Evolutionary conservation across 1,140 invertebrate genomes (phyloP).

Genomic region (Aphelenchoides besseyi): DNA sequence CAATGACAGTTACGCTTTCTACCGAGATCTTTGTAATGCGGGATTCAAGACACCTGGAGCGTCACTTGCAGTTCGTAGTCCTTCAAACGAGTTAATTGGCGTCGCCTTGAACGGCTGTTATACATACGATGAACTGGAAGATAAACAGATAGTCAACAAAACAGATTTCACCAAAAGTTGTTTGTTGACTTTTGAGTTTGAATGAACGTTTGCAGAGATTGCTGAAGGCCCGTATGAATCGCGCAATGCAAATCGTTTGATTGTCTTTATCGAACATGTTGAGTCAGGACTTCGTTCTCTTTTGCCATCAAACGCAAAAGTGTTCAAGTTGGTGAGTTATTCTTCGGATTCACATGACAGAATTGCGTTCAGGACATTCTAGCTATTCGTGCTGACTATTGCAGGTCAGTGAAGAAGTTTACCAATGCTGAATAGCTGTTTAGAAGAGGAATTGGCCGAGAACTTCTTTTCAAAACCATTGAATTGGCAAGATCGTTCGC

Average conservation of each 20-base stretch:
- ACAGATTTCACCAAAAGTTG: slow-evolving; percentile 19
- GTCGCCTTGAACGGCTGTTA: slow-evolving; percentile 7
- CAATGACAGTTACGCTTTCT: slow-evolving; percentile 16
- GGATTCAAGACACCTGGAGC: slow-evolving; percentile 2
- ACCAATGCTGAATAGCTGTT: neutral
- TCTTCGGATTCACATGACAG: neutral
- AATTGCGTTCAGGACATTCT: slow-evolving; percentile 2
- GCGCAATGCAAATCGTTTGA: slow-evolving; percentile 19
- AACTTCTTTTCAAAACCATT: slow-evolving; percentile 3
- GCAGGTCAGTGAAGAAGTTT: neutral
- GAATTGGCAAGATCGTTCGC: slow-evolving; percentile 10
- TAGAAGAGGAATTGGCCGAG: slow-evolving; percentile 14
- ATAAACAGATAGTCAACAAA: neutral
- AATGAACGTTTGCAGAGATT: slow-evolving; percentile 4
- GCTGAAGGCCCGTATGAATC: slow-evolving; percentile 5
- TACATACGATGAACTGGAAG: neutral
- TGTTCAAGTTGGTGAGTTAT: slow-evolving; percentile 9
- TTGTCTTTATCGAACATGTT: slow-evolving; percentile 13
- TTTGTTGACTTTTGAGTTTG: neutral
- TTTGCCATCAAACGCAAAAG: neutral
- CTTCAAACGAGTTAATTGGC: neutral
- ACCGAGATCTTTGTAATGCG: slow-evolving; percentile 10
- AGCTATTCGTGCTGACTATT: neutral
- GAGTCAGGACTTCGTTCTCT: neutral
- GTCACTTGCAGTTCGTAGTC: neutral